Percentiles rank a stretch among this genome's conserved stretches.
Conservation (phyloP, 1,140 invertebrate genomes). For the Drosophila dunni region DNA sequence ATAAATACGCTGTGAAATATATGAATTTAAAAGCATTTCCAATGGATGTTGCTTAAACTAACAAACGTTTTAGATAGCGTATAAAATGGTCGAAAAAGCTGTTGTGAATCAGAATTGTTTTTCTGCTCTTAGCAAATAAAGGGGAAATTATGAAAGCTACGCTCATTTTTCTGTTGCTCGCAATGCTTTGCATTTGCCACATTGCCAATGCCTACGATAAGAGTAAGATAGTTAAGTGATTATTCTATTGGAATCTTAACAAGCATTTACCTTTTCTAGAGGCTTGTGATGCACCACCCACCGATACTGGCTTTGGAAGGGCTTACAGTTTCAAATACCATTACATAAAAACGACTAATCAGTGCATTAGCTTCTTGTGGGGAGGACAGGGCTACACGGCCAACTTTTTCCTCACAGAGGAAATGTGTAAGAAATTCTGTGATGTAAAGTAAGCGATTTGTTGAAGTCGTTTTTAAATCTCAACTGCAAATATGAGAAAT, state of each 20-base stretch:
- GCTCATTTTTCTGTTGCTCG: not conserved
- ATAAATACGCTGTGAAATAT: too few species aligned
- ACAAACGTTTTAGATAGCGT: too few species aligned
- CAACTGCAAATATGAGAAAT: too few species aligned
- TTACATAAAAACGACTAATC: not conserved
- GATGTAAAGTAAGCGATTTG: too few species aligned
- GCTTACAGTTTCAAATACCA: not conserved
- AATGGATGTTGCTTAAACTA: not conserved
- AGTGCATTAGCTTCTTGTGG: conserved; percentile 4
- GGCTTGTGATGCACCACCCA: not conserved
- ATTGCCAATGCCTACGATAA: not conserved
- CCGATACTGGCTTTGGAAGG: not conserved
- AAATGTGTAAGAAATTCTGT: not conserved
- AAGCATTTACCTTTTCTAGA: not conserved
- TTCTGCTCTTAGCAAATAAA: not conserved
- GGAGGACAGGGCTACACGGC: not conserved
- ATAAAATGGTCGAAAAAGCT: not conserved
- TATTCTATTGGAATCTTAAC: not conserved
- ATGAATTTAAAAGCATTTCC: too few species aligned
- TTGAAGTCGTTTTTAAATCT: too few species aligned
- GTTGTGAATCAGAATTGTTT: not conserved
- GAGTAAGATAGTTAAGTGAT: not conserved
- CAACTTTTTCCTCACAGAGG: not conserved
- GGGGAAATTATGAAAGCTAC: not conserved
- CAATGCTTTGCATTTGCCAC: conserved; percentile 7